phyloP scores from a whole-genome alignment of 2,888 invertebrate species.

The Charanyca ferruginea region DNA sequence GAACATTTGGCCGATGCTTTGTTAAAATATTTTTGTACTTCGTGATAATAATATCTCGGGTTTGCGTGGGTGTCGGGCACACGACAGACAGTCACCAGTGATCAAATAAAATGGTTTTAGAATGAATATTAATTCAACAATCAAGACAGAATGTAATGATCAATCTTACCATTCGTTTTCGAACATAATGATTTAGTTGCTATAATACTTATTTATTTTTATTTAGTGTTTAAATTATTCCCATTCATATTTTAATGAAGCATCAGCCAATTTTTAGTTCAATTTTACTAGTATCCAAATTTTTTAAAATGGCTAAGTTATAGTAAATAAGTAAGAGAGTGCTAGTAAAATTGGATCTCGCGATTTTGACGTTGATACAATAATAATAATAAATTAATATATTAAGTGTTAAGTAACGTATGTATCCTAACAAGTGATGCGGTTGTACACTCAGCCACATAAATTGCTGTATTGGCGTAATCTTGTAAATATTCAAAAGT shows the following conservation, averaged over 20 bases:
- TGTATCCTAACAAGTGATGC: conserved; percentile 83
- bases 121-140: conserved; percentile 47
- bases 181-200: conserved; percentile 43
- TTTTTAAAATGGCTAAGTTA: conserved; percentile 66
- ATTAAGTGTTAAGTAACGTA: conserved; percentile 82
- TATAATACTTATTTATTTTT: conserved; percentile 54
- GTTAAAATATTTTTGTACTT: conserved; percentile 64
- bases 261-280: conserved; percentile 75
- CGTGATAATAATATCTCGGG: conserved; percentile 44
- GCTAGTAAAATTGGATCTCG: conserved; percentile 81
- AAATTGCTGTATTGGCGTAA: conserved; percentile 62
- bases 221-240: conserved; percentile 54
- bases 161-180: conserved; percentile 40
- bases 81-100: conserved; percentile 40
- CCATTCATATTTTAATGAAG: conserved; percentile 60
- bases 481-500: conserved; percentile 58
- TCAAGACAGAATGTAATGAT: conserved; percentile 28
- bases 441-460: conserved; percentile 74
- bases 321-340: conserved; percentile 60
- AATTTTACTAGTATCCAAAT: conserved; percentile 80
- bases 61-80: conserved; percentile 48
- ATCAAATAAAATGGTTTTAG: conserved; percentile 49
- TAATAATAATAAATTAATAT: conserved; percentile 87
- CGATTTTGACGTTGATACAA: conserved; percentile 78
- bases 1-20: conserved; percentile 79